A percentile compares a stretch with the other conserved stretches of the same genome.
phyloP scores from a whole-genome alignment of 2,113 vertebrate genomes.

The Gallinago paraguaiae region DNA sequence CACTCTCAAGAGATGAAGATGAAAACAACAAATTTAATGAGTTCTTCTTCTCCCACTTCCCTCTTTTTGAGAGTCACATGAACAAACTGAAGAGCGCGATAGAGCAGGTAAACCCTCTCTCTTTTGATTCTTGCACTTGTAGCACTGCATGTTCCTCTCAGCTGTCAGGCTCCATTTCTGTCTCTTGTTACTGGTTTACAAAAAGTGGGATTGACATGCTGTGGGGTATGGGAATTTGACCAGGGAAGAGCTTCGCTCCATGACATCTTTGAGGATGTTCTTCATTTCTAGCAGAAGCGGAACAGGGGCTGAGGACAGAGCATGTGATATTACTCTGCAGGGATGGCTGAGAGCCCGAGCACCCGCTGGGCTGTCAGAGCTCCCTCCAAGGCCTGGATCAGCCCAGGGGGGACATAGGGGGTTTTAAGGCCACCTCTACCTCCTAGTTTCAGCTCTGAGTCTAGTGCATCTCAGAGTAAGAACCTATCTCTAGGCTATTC shows the following conservation, averaged over 20 bases:
- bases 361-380: background rate
- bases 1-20: slow-evolving; percentile 87
- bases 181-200: background rate
- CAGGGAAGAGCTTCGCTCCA: background rate
- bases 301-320: background rate
- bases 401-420: background rate
- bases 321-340: rapidly evolving
- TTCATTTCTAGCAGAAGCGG: background rate
- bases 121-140: background rate
- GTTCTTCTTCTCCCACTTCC: slow-evolving; percentile 99
- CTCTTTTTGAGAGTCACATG: slow-evolving; percentile 99
- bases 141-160: background rate
- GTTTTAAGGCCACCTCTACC: background rate
- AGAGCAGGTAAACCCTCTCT: slow-evolving; percentile 86
- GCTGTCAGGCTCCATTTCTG: background rate
- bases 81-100: slow-evolving; percentile 97
- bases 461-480: background rate
- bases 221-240: background rate
- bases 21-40: slow-evolving; percentile 96
- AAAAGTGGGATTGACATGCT: background rate
- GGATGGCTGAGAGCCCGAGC: background rate
- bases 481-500: background rate
- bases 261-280: background rate
- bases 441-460: background rate
- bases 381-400: background rate